These are phyloP conservation scores for Myotis planiceps DNA, from an alignment of 2,797 vertebrate genomes.

Conservation along the genomic window DNA sequence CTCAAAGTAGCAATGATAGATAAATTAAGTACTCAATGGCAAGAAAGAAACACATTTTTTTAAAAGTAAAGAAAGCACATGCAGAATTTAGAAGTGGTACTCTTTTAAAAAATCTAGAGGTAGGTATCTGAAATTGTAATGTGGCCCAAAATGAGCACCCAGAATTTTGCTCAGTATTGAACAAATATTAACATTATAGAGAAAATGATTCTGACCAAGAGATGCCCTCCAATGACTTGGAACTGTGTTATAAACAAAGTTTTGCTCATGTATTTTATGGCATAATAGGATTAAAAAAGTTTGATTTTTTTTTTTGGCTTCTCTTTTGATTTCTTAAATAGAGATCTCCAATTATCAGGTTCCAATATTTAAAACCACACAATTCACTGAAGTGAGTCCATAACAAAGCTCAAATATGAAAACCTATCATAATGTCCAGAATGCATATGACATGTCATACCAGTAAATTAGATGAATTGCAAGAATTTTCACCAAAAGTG, in stretches of 20 bases:
- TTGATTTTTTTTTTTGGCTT: background rate
- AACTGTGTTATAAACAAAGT: conserved; percentile 1
- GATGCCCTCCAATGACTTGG: background rate
- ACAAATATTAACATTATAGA: background rate
- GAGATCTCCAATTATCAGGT: background rate
- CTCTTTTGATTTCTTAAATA: background rate
- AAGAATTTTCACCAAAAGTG: background rate
- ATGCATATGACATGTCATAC: background rate
- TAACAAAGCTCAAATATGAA: conserved; percentile 15
- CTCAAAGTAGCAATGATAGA: background rate
- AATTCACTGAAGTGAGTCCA: conserved; percentile 5
- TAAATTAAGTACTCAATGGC: background rate
- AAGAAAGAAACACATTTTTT: background rate
- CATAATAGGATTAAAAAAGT: background rate
- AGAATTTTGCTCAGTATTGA: background rate
- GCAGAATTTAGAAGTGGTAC: background rate
- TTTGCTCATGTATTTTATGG: background rate
- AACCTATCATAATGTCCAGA: background rate
- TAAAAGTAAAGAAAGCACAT: background rate
- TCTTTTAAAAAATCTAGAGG: background rate
- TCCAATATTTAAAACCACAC: conserved; percentile 6
- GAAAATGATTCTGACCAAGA: conserved; percentile 1
- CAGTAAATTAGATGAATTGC: background rate
- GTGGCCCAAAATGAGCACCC: background rate
- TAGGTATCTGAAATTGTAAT: background rate